phyloP scores from a whole-genome alignment of 1,140 invertebrate species.

The Glomeris maerens region DNA sequence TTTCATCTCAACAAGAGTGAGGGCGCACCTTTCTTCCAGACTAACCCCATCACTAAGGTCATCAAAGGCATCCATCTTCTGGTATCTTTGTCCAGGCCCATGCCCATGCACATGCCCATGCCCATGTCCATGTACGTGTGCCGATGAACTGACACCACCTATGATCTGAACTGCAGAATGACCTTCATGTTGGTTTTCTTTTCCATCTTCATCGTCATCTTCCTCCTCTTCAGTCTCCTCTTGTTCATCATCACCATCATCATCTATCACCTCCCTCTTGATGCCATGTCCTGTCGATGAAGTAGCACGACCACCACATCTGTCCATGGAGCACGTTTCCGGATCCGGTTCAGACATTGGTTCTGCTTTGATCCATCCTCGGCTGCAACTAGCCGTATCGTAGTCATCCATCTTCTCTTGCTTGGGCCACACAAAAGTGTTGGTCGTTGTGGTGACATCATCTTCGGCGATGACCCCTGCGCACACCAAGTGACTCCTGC shows the following conservation, averaged over 20 bases:
- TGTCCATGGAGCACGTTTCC: too few relatives aligned
- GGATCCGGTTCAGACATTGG: not conserved
- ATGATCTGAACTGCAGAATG: not conserved
- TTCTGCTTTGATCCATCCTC: not conserved
- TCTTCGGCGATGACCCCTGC: too few relatives aligned
- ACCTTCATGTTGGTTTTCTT: conserved; percentile 14
- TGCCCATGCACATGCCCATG: too few relatives aligned
- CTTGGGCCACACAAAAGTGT: not conserved
- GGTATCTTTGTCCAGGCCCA: too few relatives aligned
- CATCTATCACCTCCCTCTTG: not conserved
- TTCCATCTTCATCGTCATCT: conserved; percentile 10
- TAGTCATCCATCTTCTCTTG: not conserved
- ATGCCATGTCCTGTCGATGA: too few relatives aligned
- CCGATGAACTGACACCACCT: too few relatives aligned
- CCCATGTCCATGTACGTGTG: too few relatives aligned
- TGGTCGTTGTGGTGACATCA: conserved; percentile 14
- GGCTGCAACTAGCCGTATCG: conserved; percentile 17
- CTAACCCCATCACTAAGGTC: conserved; percentile 11
- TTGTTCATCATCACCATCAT: conserved; percentile 8
- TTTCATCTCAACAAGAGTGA: conserved; percentile 10
- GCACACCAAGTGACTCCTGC: too few relatives aligned
- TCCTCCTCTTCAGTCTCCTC: conserved; percentile 7
- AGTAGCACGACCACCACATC: too few relatives aligned
- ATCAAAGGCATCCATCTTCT: not conserved
- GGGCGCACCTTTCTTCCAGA: conserved; percentile 10